phyloP scores from a whole-genome alignment of 2,113 vertebrate species.

The Nannospalax galili region DNA sequence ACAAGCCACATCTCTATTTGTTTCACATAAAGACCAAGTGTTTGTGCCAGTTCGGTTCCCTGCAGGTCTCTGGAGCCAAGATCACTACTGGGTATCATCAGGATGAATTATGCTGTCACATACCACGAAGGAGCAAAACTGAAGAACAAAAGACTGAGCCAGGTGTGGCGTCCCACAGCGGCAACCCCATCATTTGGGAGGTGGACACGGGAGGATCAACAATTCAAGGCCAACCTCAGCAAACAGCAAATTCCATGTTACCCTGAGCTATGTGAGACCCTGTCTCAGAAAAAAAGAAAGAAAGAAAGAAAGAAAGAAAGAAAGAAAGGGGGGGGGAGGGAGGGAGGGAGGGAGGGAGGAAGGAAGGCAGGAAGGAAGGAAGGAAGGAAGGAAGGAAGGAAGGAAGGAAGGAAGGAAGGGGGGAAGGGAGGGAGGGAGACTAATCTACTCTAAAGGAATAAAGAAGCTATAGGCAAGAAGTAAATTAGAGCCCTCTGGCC shows the following conservation, averaged over 20 bases:
- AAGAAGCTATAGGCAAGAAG: neutral
- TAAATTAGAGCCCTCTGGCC: neutral
- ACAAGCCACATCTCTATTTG: neutral
- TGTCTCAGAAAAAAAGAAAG: neutral
- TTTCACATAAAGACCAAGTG: neutral
- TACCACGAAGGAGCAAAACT: neutral
- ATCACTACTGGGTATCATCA: neutral
- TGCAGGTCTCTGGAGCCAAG: neutral
- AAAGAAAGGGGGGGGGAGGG: no score
- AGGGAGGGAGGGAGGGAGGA: no score
- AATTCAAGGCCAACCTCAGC: neutral
- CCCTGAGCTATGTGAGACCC: neutral
- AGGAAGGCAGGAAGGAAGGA: neutral
- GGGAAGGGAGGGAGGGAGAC: no score
- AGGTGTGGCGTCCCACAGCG: no score
- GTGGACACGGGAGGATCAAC: neutral
- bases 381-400: no score
- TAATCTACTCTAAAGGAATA: neutral
- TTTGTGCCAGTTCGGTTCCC: neutral
- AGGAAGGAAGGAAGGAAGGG: no score
- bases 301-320: neutral
- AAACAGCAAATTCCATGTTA: neutral
- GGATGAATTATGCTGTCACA: neutral
- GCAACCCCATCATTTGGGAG: neutral
- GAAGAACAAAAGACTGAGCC: neutral